Conservation (phyloP, 2,888 invertebrate genomes). For the Netelia inedita region DNA sequence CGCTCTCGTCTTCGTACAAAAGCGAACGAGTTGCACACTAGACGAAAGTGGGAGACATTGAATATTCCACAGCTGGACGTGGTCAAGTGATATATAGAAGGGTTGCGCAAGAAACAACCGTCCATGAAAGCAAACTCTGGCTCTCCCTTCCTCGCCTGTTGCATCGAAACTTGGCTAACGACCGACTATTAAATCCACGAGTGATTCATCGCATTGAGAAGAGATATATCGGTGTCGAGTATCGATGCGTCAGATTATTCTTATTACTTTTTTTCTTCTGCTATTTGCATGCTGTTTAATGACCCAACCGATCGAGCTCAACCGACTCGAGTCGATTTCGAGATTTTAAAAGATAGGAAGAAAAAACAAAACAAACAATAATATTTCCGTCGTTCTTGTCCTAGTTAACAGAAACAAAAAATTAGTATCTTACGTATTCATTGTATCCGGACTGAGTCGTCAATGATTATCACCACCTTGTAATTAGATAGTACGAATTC, state of each 20-base stretch:
- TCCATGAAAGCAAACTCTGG: constrained; percentile 42
- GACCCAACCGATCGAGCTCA: not conserved
- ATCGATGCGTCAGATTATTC: constrained; percentile 16
- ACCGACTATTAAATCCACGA: constrained; percentile 9
- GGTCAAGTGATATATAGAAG: constrained; percentile 23
- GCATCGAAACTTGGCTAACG: constrained; percentile 20
- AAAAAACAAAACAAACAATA: not conserved
- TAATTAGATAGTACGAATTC: constrained; percentile 42
- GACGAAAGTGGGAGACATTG: constrained; percentile 12
- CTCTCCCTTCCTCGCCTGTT: not conserved
- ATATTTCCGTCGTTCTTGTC: not conserved
- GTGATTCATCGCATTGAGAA: constrained; percentile 1
- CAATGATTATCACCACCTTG: constrained; percentile 26
- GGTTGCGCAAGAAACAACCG: constrained; percentile 43
- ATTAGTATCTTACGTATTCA: not conserved
- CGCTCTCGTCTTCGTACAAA: constrained; percentile 9
- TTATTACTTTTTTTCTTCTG: not conserved
- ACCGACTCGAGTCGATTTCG: not conserved
- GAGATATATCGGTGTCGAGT: not conserved
- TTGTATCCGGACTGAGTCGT: constrained; percentile 28
- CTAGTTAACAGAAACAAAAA: not conserved
- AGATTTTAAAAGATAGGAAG: not conserved
- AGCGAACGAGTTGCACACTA: not conserved
- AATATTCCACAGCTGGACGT: constrained; percentile 34
- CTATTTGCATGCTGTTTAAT: constrained; percentile 2